phyloP scores from a whole-genome alignment of 2,113 vertebrate species.

The Lophura nycthemera region DNA sequence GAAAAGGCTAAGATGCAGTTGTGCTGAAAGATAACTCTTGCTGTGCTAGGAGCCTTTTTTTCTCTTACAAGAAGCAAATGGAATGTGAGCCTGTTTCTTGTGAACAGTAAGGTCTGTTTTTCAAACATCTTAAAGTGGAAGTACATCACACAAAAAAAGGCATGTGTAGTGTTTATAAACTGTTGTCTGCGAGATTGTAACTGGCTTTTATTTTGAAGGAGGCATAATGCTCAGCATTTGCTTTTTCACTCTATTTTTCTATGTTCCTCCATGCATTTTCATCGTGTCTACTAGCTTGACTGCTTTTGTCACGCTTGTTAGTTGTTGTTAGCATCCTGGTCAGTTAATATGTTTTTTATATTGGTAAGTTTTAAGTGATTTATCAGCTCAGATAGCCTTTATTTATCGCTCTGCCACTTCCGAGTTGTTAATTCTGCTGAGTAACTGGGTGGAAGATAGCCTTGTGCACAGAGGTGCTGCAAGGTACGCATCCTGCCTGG shows the following conservation, averaged over 20 bases:
- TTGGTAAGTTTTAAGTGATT: neutral
- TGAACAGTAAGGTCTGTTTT: neutral
- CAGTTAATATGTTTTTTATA: neutral
- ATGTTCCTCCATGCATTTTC: neutral
- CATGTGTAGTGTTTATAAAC: neutral
- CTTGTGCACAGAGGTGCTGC: neutral
- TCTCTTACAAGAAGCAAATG: neutral
- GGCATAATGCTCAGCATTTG: neutral
- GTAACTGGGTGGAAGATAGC: neutral
- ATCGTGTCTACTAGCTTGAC: rapidly evolving
- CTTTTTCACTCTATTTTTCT: neutral
- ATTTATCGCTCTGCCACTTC: neutral
- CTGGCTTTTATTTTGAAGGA: neutral
- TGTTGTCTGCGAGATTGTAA: neutral
- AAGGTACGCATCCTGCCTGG: rapidly evolving
- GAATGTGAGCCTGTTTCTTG: neutral
- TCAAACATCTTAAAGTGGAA: neutral
- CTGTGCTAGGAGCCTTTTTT: neutral
- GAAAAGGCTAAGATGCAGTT: neutral
- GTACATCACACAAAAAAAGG: neutral
- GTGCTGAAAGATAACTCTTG: neutral
- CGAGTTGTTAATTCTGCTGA: neutral
- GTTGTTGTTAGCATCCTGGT: neutral
- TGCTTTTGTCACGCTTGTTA: neutral
- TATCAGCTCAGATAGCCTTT: neutral